Evolutionary conservation across 1,140 invertebrate genomes (phyloP).

Genomic region (Drosophila truncata): DNA sequence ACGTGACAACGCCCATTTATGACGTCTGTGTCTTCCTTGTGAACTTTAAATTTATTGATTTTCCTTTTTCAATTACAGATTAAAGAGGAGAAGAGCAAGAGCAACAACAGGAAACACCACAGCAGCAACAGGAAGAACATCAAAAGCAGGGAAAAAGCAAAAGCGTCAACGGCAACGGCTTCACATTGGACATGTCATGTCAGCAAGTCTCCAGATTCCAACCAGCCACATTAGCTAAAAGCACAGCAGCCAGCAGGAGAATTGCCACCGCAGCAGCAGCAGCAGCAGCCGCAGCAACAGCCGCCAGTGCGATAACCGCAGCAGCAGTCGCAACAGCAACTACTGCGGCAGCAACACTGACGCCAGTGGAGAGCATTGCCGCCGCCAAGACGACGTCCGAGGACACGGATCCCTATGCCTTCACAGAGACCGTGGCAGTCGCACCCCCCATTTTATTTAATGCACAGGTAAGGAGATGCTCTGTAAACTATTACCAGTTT

Average conservation of each 20-base stretch:
- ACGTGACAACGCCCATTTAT: conserved; percentile 75
- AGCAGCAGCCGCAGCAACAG: conserved; percentile 10
- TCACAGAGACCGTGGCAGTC: conserved; percentile 83
- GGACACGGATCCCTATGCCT: conserved; percentile 85
- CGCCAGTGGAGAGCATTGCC: conserved; percentile 62
- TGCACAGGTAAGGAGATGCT: conserved; percentile 70
- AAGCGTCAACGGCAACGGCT: conserved; percentile 64
- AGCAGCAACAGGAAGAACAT: conserved; percentile 11
- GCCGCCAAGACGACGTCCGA: conserved; percentile 76
- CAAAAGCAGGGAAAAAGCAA: conserved; percentile 23
- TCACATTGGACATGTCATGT: conserved; percentile 85
- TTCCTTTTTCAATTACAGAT: conserved; percentile 49
- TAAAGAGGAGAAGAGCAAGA: conserved; percentile 33
- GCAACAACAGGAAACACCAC: conserved; percentile 2
- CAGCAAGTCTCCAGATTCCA: conserved; percentile 84
- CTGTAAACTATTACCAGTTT: not conserved
- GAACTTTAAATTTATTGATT: conserved; percentile 44
- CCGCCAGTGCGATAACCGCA: conserved; percentile 27
- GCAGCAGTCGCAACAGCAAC: conserved; percentile 24
- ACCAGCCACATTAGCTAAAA: conserved; percentile 58
- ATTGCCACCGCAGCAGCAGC: conserved; percentile 42
- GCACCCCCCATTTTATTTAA: conserved; percentile 84
- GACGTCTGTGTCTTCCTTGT: conserved; percentile 22
- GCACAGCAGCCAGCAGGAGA: conserved; percentile 56
- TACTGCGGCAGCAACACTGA: conserved; percentile 48